Conservation (phyloP, 2,888 invertebrate genomes). For the Leucophenga maculata region DNA sequence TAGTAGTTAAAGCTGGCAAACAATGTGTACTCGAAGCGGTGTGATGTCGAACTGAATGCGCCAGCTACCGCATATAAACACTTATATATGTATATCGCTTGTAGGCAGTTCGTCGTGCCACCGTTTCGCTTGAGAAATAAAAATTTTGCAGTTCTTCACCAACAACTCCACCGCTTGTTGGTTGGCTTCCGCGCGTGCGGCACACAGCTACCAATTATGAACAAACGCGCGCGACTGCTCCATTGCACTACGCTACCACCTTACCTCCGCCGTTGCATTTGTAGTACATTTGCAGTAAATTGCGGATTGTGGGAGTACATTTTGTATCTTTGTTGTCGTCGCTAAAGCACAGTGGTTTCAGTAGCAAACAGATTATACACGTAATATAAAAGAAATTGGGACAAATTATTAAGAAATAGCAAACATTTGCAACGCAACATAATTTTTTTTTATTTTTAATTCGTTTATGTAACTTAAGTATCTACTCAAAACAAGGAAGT, state of each 20-base stretch:
- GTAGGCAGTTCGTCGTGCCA: slow-evolving; percentile 22
- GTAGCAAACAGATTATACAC: background rate
- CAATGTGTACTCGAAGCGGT: slow-evolving; percentile 47
- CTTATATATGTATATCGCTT: slow-evolving; percentile 55
- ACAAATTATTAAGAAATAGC: no score
- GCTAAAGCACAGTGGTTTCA: no score
- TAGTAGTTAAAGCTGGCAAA: slow-evolving; percentile 11
- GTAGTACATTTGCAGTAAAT: slow-evolving; percentile 13
- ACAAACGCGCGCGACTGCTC: background rate
- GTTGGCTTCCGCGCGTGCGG: slow-evolving; percentile 19
- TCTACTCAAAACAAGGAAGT: no score
- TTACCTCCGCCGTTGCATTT: background rate
- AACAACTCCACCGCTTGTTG: no score
- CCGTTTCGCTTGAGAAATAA: background rate
- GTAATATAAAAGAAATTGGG: background rate
- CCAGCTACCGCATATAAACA: slow-evolving; percentile 49
- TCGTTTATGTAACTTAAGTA: no score
- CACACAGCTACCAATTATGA: slow-evolving; percentile 5
- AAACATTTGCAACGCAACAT: no score
- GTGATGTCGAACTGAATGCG: slow-evolving; percentile 54
- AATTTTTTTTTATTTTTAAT: no score
- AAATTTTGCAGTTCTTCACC: no score
- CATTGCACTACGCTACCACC: slow-evolving; percentile 21
- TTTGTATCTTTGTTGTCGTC: background rate
- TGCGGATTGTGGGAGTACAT: slow-evolving; percentile 37